Base-by-base conservation (phyloP, 1,140 invertebrate genomes). In the Pemphigus obesinymphae region DNA sequence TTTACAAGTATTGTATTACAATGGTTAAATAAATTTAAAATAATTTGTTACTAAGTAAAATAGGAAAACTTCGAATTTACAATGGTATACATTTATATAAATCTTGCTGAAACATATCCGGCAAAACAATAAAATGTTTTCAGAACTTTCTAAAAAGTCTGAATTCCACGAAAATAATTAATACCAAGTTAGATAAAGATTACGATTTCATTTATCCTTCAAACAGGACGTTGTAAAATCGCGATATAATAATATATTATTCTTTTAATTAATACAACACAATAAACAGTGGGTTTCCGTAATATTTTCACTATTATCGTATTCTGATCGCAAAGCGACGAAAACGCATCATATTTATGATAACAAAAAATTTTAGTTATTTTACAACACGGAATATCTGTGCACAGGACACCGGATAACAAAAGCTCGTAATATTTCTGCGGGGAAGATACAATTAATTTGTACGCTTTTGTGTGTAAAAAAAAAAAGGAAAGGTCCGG, bases 401-500 rank as follows among this genome's bases (percentile, higher is more conserved):
- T 13, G 37, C 37, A 13, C 31, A n/a, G n/a, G 6, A 43, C 23
- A 26, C 37, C 5, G 23, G 13, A 43, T 17, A 43, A 70, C 37
- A 70, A 70, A 70, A 70, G 37, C 66, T 43, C 66, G 23, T 43
- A 23, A 70, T 40, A 26, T 43, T 70, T 70, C n/a, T 13, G 37
- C 23, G 66, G 23, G 17, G 23, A 70, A n/a, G n/a, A 70, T 26
- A 70, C 66, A 70, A 70, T 70, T 70, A 70, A 70, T 70, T 43
- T 43, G 20, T 26, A 6, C 37, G 26, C 66, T 70, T 70, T 70
- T 70, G 66, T 70, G 37, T 23, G 23, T 43, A 17, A 40, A 34
- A 34, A 26, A 58, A 55, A 58, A 34, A 43, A 45, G 6, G 17
- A 26, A 26, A 66, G 66, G 37, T 70, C 34, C 26, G 31, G 11